These are phyloP conservation scores for Tautogolabrus adspersus DNA, from an alignment of 2,113 vertebrate species.

Conservation along the genomic window DNA sequence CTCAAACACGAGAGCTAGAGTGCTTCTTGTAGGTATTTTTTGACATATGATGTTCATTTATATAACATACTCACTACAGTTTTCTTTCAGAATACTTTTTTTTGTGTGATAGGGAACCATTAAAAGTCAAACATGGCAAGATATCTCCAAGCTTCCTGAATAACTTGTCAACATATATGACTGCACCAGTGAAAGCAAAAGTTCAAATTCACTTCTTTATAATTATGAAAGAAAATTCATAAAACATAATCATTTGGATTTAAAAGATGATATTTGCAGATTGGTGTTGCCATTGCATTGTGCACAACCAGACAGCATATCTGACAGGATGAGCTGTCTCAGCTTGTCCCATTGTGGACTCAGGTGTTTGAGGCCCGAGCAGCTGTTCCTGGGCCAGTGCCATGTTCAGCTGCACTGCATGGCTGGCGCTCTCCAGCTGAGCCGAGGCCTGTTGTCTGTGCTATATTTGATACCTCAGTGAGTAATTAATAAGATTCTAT, in stretches of 20 bases:
- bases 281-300: slow-evolving; percentile 1
- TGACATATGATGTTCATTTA: slow-evolving; percentile 10
- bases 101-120: too few species aligned
- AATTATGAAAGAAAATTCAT: too few species aligned
- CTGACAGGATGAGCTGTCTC: slow-evolving; percentile 29
- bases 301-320: neutral
- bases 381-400: slow-evolving; percentile 70
- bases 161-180: too few species aligned
- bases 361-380: slow-evolving; percentile 67
- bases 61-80: neutral
- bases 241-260: too few species aligned
- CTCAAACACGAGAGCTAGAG: slow-evolving; percentile 19
- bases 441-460: slow-evolving; percentile 73
- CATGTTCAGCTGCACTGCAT: slow-evolving; percentile 28
- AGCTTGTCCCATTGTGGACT: slow-evolving; percentile 50
- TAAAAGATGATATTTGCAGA: neutral
- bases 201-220: too few species aligned
- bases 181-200: too few species aligned
- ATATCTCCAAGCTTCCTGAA: too few species aligned
- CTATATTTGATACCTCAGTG: slow-evolving; percentile 79
- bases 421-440: slow-evolving; percentile 66
- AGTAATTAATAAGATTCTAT: slow-evolving; percentile 84
- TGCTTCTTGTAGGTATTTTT: slow-evolving; percentile 19
- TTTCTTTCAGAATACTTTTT: neutral
- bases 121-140: too few species aligned